Percentiles rank a stretch among this genome's conserved stretches.
Evolutionary conservation across 2,888 invertebrate genomes (phyloP).

Genomic region (Morinoia aosen): DNA sequence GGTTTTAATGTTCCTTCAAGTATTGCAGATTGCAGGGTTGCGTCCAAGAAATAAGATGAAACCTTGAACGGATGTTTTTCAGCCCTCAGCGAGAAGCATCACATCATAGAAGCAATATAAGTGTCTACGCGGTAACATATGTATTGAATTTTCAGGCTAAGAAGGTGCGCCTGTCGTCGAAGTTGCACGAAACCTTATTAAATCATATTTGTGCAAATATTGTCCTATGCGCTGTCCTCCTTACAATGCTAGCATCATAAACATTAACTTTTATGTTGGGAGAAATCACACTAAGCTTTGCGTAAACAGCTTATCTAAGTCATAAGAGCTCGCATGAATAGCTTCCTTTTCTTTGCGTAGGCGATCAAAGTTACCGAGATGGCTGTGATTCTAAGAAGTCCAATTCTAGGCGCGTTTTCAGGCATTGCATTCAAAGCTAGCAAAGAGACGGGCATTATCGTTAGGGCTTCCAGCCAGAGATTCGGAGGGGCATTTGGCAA

Average conservation of each 20-base stretch:
- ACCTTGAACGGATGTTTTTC: background rate
- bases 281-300: background rate
- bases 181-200: background rate
- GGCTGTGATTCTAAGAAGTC: background rate
- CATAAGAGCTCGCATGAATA: background rate
- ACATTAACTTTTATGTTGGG: background rate
- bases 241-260: background rate
- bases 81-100: background rate
- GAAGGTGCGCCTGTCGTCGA: background rate
- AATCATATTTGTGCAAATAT: background rate
- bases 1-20: background rate
- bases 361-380: slow-evolving; percentile 2
- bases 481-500: background rate
- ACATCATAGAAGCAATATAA: background rate
- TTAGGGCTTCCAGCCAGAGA: background rate
- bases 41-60: background rate
- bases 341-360: background rate
- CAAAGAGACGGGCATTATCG: background rate
- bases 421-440: background rate
- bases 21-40: background rate
- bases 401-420: background rate
- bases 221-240: background rate
- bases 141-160: background rate
- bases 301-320: background rate
- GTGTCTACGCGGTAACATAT: background rate